Conservation (phyloP, 2,888 invertebrate genomes). For the Congeria kusceri region DNA sequence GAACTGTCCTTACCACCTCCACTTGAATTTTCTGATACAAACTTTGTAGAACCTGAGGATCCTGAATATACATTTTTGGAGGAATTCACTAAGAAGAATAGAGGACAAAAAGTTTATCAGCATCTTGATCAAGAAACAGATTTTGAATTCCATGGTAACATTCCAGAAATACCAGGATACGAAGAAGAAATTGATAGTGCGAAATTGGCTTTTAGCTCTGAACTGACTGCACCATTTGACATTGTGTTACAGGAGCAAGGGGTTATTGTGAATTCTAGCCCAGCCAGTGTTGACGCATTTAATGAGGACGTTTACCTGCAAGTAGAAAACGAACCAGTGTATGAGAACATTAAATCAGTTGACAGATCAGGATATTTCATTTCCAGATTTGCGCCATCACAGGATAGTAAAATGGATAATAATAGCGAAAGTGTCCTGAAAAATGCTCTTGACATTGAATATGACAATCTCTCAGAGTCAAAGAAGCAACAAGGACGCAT, state of each 20-base stretch:
- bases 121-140: background rate
- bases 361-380: conserved; percentile 9
- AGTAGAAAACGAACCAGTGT: background rate
- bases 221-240: conserved; percentile 59
- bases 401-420: conserved; percentile 52
- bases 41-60: background rate
- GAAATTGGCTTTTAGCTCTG: conserved; percentile 51
- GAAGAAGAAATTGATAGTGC: conserved; percentile 29
- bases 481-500: conserved; percentile 41
- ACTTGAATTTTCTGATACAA: conserved; percentile 72
- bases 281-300: conserved; percentile 4
- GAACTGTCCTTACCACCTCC: conserved; percentile 72
- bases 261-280: conserved; percentile 33
- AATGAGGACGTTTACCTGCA: conserved; percentile 31
- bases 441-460: conserved; percentile 62
- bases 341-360: conserved; percentile 26
- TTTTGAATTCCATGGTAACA: background rate
- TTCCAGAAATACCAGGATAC: conserved; percentile 3
- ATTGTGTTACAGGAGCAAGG: conserved; percentile 53
- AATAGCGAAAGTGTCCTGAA: conserved; percentile 63
- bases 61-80: too few species aligned
- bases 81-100: too few species aligned
- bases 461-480: conserved; percentile 51
- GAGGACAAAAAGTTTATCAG: too few species aligned
- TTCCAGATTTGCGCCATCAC: conserved; percentile 6